Evolutionary conservation across 2,797 vertebrate species (phyloP).

Genomic region (Chrysocyon brachyurus): DNA sequence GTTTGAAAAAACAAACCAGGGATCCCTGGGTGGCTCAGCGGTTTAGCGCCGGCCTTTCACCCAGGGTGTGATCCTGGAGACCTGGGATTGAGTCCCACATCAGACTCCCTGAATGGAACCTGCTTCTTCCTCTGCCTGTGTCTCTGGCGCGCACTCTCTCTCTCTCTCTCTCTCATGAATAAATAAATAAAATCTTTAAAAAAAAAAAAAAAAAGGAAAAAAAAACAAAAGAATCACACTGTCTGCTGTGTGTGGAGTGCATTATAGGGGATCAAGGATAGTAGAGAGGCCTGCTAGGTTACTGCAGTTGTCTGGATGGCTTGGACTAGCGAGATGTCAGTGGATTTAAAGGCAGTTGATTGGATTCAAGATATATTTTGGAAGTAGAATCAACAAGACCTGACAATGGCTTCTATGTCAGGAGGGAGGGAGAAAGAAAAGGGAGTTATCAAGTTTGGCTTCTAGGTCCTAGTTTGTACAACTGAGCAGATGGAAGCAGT

Average conservation of each 20-base stretch:
- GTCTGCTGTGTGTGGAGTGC: not conserved
- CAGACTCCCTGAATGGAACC: too few species aligned
- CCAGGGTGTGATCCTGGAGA: too few species aligned
- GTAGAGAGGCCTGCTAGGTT: not conserved
- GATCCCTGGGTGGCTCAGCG: too few species aligned
- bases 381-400: conserved; percentile 43
- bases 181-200: too few species aligned
- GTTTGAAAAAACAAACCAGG: not conserved
- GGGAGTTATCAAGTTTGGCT: not conserved
- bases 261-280: not conserved
- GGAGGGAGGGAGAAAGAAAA: not conserved
- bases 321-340: not conserved
- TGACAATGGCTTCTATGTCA: conserved; percentile 38
- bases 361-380: conserved; percentile 37
- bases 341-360: conserved; percentile 9
- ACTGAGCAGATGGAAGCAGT: not conserved
- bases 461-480: conserved; percentile 35
- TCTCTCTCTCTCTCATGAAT: too few species aligned
- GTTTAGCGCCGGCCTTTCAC: too few species aligned
- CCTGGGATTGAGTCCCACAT: too few species aligned
- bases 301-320: not conserved
- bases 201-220: not conserved
- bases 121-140: too few species aligned
- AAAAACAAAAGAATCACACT: not conserved
- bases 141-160: too few species aligned